phyloP scores from a whole-genome alignment of 1,140 invertebrate species.

The Listronotus oregonensis region DNA sequence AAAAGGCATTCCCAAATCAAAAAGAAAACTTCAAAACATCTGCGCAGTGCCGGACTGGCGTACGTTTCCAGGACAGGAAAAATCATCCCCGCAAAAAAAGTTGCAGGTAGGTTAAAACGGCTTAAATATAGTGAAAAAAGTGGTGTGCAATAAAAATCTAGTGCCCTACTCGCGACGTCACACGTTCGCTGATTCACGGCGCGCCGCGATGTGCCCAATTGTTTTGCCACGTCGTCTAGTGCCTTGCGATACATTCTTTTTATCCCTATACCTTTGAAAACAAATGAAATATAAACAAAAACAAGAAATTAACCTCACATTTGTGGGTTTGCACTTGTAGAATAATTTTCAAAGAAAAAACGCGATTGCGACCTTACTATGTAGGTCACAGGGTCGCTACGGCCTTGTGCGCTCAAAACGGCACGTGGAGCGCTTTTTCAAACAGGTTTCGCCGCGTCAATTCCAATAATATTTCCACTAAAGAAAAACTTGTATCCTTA shows the following conservation, averaged over 20 bases:
- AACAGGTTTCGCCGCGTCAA: slow-evolving; percentile 26
- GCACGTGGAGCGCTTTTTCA: slow-evolving; percentile 29
- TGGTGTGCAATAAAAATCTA: slow-evolving; percentile 7
- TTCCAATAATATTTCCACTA: slow-evolving; percentile 12
- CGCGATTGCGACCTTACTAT: slow-evolving; percentile 30
- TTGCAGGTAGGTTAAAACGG: slow-evolving; percentile 53
- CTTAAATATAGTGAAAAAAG: slow-evolving; percentile 17
- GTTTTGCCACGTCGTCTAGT: slow-evolving; percentile 25
- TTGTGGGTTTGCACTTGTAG: slow-evolving; percentile 21
- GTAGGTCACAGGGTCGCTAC: slow-evolving; percentile 35
- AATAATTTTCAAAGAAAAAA: slow-evolving; percentile 13
- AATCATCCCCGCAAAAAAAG: slow-evolving; percentile 58
- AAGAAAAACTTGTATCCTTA: background rate
- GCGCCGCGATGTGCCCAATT: slow-evolving; percentile 29
- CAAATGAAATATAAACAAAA: slow-evolving; percentile 15
- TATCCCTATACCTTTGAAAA: background rate
- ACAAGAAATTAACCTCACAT: slow-evolving; percentile 34
- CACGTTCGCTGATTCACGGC: slow-evolving; percentile 29
- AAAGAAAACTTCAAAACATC: slow-evolving; percentile 56
- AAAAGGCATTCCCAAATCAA: slow-evolving; percentile 53
- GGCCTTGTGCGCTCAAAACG: slow-evolving; percentile 28
- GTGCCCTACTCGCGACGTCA: slow-evolving; percentile 26
- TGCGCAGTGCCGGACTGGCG: slow-evolving; percentile 56
- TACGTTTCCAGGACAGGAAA: slow-evolving; percentile 58
- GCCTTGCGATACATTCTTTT: slow-evolving; percentile 2